Base-by-base conservation (phyloP, 2,888 invertebrate species). In the Ceraclea dissimilis region DNA sequence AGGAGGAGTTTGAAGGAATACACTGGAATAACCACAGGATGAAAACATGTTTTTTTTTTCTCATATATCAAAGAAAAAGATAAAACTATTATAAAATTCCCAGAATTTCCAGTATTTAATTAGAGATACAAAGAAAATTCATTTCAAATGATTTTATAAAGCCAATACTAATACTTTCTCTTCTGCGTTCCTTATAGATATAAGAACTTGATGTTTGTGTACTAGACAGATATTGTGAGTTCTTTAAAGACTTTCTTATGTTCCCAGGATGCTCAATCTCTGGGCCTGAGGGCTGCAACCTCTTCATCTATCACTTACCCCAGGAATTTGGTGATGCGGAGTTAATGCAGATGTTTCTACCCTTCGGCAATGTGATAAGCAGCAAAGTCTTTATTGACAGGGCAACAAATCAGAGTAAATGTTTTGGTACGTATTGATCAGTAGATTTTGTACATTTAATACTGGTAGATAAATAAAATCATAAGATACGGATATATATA, bases 371-470 rank as follows among this genome's bases (percentile, higher is more conserved):
- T 76, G 97, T 99, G 71, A 97, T 99, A 80, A 96, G 95, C 80
- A 97, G 98, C 76, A 99, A 99, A 84, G 99, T 99, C 67, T 99
- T 99, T 82, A 97, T 99, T 73, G 99, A 99, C 79, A 88, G 98
- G 68, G 98, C 97, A 74, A 99, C 98, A 71, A 98, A 98, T 79
- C 98, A 99, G 82, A 97, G 97, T 85, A 99, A 99, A 84, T 99
- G 98, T 82, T 99, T 99, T 79, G 98, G 98, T 98, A 79, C 26
- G 10, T 26, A 26, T 6, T 26, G 26, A 26, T 26, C 5, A 6
- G 26, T 10, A 6, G 5, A 26, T 26, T 26, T 26, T 26, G 26
- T 26, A 26, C 26, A 26, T 26, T 26, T 43, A 43, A 43, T 48
- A 13, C 10, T 46, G 10, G 10, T 11, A 46, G 47, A 46, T 13